Percentiles rank a stretch among this genome's conserved stretches.
These are phyloP conservation scores for Cyanoderma ruficeps DNA, from an alignment of 2,113 vertebrate species.

Conservation along the genomic window DNA sequence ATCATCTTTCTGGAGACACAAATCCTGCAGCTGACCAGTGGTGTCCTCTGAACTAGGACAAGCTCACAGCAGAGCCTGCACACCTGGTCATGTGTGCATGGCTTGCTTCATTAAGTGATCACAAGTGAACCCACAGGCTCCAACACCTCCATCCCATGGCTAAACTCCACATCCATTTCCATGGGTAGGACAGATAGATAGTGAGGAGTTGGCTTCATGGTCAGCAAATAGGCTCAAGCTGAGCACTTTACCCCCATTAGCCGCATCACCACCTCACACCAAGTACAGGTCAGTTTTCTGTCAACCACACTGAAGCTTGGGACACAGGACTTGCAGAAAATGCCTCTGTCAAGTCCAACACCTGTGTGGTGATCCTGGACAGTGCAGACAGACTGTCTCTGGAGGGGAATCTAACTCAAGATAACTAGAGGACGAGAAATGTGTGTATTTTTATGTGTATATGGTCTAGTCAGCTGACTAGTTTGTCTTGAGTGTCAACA, in stretches of 20 bases:
- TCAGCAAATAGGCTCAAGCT: background rate
- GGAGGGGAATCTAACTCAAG: background rate
- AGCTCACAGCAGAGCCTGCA: background rate
- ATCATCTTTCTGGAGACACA: background rate
- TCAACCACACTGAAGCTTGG: background rate
- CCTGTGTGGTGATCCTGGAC: background rate
- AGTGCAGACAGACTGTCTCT: background rate
- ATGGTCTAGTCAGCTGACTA: background rate
- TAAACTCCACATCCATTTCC: background rate
- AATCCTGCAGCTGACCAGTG: background rate
- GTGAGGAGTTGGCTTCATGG: background rate
- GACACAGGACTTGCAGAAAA: background rate
- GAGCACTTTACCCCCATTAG: background rate
- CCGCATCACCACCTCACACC: background rate
- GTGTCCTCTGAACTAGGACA: background rate
- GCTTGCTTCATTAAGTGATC: accelerated
- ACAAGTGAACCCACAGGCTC: background rate
- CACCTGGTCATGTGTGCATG: background rate
- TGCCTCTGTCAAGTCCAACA: background rate
- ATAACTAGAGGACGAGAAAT: background rate
- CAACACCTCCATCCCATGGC: background rate
- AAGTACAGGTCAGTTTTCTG: background rate
- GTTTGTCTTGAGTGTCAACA: background rate
- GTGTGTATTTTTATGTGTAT: background rate
- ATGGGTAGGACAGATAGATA: background rate